Evolutionary conservation across 2,888 invertebrate genomes (phyloP).

Genomic region (Mechanitis mazaeus): DNA sequence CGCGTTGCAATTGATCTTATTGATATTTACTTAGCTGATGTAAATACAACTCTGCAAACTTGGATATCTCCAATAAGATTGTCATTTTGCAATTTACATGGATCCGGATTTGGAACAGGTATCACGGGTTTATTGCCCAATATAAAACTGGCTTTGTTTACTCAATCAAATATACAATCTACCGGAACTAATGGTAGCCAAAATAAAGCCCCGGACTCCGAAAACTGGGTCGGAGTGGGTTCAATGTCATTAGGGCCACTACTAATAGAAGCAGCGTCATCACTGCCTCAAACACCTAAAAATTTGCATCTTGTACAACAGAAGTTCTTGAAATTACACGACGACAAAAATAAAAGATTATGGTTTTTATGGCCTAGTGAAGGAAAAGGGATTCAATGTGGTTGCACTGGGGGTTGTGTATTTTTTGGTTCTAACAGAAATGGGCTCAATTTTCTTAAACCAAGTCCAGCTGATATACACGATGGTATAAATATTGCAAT

Average conservation of each 20-base stretch:
- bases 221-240: constrained; percentile 95
- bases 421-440: constrained; percentile 97
- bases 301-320: constrained; percentile 87
- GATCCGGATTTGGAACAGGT: constrained; percentile 92
- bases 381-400: constrained; percentile 86
- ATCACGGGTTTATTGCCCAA: constrained; percentile 90
- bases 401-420: constrained; percentile 95
- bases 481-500: constrained; percentile 90
- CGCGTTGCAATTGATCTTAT: constrained; percentile 91
- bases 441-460: constrained; percentile 91
- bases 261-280: constrained; percentile 91
- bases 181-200: constrained; percentile 67
- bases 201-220: constrained; percentile 64
- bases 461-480: constrained; percentile 85
- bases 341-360: constrained; percentile 88
- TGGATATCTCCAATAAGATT: constrained; percentile 93
- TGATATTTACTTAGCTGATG: constrained; percentile 93
- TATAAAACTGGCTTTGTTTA: constrained; percentile 78
- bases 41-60: constrained; percentile 89
- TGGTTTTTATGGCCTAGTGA: constrained; percentile 96
- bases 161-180: constrained; percentile 80
- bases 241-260: constrained; percentile 93
- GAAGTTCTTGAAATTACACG: constrained; percentile 88
- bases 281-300: constrained; percentile 85
- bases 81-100: constrained; percentile 96